A percentile compares a stretch with the other conserved stretches of the same genome.
These are phyloP conservation scores for Astur gentilis DNA, from an alignment of 2,113 vertebrate genomes.

Conservation along the genomic window DNA sequence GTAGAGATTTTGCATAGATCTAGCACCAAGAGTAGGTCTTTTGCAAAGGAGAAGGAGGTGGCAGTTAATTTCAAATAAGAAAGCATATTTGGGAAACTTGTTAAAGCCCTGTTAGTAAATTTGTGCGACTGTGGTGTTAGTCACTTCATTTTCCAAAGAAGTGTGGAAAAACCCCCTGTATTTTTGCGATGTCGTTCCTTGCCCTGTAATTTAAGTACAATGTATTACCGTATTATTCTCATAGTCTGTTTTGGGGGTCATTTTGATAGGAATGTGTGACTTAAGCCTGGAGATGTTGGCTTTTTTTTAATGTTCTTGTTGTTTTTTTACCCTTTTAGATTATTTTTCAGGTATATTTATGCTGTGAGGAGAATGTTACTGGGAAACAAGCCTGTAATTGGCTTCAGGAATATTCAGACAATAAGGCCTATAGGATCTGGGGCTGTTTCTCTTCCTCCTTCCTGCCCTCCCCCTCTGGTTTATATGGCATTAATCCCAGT, in stretches of 20 bases:
- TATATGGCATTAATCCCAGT: neutral
- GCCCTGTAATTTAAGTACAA: neutral
- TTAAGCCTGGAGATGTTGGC: neutral
- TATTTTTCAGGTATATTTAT: neutral
- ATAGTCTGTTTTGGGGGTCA: neutral
- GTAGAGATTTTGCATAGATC: neutral
- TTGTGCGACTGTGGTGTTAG: neutral
- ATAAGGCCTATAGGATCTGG: constrained; percentile 13
- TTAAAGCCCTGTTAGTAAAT: neutral
- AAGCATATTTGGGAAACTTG: neutral
- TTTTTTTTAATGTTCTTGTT: neutral
- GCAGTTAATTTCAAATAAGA: neutral
- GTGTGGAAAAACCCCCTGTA: accelerated
- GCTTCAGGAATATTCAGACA: neutral
- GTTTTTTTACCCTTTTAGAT: neutral
- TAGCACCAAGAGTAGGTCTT: neutral
- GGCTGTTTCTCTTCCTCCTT: neutral
- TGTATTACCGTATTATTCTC: neutral
- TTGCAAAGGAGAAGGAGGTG: neutral
- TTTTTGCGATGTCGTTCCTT: neutral
- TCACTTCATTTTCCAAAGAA: neutral
- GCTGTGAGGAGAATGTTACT: neutral
- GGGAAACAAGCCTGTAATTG: neutral
- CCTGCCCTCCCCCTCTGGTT: neutral
- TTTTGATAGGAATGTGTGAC: neutral